A percentile compares a stretch with the other conserved stretches of the same genome.
These are phyloP conservation scores for Alviniconcha strummeri DNA, from an alignment of 2,888 invertebrate genomes.

Conservation along the genomic window DNA sequence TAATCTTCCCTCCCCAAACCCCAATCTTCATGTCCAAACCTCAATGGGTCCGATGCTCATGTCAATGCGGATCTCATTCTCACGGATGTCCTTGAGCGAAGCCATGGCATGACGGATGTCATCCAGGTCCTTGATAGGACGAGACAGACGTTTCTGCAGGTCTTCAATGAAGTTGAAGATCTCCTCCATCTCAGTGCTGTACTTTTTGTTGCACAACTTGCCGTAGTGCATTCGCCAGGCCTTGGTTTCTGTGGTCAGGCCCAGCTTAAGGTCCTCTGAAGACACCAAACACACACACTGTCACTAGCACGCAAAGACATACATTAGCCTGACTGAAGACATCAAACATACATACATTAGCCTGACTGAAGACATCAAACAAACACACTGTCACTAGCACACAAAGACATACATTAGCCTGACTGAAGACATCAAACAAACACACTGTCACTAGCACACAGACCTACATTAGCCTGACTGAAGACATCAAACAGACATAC, in stretches of 20 bases:
- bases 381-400: too few species aligned
- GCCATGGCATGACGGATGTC: conserved; percentile 96
- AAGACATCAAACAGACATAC: too few species aligned
- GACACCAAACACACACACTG: background rate
- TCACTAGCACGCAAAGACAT: background rate
- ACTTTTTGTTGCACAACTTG: conserved; percentile 72
- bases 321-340: too few species aligned
- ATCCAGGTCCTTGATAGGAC: conserved; percentile 92
- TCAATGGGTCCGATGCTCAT: conserved; percentile 94
- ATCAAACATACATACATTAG: too few species aligned
- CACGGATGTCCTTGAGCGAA: conserved; percentile 91
- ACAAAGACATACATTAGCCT: too few species aligned
- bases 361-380: too few species aligned
- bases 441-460: too few species aligned
- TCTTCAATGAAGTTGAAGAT: conserved; percentile 91
- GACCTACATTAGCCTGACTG: too few species aligned
- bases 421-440: too few species aligned
- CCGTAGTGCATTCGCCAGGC: conserved; percentile 73
- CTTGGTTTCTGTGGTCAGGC: conserved; percentile 81
- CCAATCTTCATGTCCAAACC: conserved; percentile 48
- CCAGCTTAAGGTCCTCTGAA: conserved; percentile 83
- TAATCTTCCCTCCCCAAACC: background rate
- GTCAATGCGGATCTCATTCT: conserved; percentile 97
- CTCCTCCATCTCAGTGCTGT: conserved; percentile 73
- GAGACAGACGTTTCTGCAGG: conserved; percentile 83